These are phyloP conservation scores for Microctenopoma steveboyesi DNA, from an alignment of 2,797 vertebrate species.

Conservation along the genomic window DNA sequence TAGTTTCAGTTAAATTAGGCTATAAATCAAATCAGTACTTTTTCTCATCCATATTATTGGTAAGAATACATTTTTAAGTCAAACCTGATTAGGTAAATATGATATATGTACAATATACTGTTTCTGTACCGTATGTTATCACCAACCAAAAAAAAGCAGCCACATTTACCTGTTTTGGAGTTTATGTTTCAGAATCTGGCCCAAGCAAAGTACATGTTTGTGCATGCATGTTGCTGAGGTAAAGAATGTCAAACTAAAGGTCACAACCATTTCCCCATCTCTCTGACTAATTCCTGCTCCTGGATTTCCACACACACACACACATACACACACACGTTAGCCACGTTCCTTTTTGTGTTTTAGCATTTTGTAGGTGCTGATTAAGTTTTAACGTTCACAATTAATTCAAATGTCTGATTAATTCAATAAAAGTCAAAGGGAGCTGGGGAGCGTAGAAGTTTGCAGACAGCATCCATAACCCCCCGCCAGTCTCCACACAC, in stretches of 20 bases:
- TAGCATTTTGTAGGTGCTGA: conserved; percentile 5
- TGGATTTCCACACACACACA: conserved; percentile 33
- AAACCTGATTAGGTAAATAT: background rate
- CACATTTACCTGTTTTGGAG: conserved; percentile 26
- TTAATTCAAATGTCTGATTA: conserved; percentile 29
- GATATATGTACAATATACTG: background rate
- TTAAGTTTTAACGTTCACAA: conserved; percentile 7
- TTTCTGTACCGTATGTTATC: background rate
- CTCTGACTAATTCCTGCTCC: conserved; percentile 39
- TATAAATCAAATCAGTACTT: too few relatives aligned
- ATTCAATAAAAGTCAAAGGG: conserved; percentile 16
- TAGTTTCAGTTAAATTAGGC: too few relatives aligned
- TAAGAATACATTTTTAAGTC: too few relatives aligned
- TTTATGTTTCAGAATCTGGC: conserved; percentile 28
- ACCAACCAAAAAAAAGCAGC: conserved; percentile 7
- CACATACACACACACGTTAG: background rate
- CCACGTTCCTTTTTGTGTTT: conserved; percentile 14
- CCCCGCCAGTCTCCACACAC: conserved; percentile 14
- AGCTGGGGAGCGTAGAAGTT: conserved; percentile 5
- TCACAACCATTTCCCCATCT: conserved; percentile 36
- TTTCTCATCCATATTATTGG: too few relatives aligned
- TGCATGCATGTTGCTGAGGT: conserved; percentile 15
- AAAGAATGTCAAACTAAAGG: conserved; percentile 65
- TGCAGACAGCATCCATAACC: conserved; percentile 29
- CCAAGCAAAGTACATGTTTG: conserved; percentile 27